Evolutionary conservation across 2,888 invertebrate genomes (phyloP), one percentile per base, ranked within the genome.

Genomic region (Stenodera caucasica): DNA sequence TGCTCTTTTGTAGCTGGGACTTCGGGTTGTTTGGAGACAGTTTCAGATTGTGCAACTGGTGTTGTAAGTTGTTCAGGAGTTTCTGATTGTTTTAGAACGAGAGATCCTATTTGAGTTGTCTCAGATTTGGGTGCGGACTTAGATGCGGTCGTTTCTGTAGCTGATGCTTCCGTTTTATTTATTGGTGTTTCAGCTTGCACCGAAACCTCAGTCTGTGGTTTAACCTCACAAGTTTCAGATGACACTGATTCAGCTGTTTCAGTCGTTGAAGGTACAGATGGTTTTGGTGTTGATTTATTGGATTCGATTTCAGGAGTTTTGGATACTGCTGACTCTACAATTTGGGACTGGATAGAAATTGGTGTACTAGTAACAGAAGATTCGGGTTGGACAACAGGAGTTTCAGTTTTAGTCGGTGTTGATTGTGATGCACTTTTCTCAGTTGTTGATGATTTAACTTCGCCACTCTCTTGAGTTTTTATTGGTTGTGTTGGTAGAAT

Each of bases 171-270:
- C 57, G 49, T 51, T 11, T 26, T 8, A 29, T 63, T 67, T 51
- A 66, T 61, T n/a, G 69, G 60, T 29, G 66, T 66, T 40, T 71
- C 64, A 52, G 57, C 55, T 51, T 29, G 30, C 21, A 26, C 15
- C 50, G 53, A 23, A 7, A 52, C 3, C 15, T 49, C 37, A 9
- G 51, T 11, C 15, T 63, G 67, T 52, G 67, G 61, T n/a, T 68
- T 61, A 37, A 64, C 61, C 52, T 66, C 67, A 32, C 71, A 64
- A 26, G 26, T 26, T 5, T 4, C 5, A 49, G 55, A 57, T 45
- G 50, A 12, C 11, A 32, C 14, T n/a, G n/a, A n/a, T n/a, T n/a
- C n/a, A n/a, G n/a, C n/a, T n/a, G n/a, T n/a, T n/a, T n/a, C n/a
- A n/a, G n/a, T n/a, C n/a, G n/a, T n/a, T n/a, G n/a, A n/a, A n/a